These are phyloP conservation scores for Apaloderma vittatum DNA, from an alignment of 2,113 vertebrate species.

Conservation along the genomic window DNA sequence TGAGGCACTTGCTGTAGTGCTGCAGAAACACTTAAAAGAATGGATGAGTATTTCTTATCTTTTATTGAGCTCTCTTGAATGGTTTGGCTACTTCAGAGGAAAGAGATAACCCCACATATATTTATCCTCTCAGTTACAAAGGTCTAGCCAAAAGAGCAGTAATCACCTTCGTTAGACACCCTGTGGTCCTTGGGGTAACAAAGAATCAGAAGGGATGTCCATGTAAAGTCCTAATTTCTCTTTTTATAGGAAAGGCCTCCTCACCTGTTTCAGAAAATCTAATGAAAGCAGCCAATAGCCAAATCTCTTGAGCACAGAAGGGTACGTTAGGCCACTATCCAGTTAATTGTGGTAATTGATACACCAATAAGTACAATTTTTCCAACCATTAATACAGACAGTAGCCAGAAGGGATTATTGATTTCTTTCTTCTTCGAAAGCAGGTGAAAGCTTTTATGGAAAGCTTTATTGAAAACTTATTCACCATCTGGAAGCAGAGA, in stretches of 20 bases:
- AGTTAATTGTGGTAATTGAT: background rate
- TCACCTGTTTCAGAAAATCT: background rate
- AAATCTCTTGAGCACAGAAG: background rate
- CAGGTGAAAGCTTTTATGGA: background rate
- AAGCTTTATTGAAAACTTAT: background rate
- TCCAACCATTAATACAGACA: background rate
- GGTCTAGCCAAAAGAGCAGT: fast-evolving
- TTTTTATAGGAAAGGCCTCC: background rate
- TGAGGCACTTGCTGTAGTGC: background rate
- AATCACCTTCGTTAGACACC: background rate
- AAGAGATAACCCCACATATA: background rate
- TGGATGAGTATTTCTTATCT: background rate
- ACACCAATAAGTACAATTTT: background rate
- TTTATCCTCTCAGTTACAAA: background rate
- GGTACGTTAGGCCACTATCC: background rate
- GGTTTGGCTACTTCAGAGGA: background rate
- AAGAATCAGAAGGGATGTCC: background rate
- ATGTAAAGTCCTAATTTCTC: background rate
- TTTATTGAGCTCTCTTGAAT: background rate
- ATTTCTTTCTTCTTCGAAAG: background rate
- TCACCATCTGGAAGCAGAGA: background rate
- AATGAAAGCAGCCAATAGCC: background rate
- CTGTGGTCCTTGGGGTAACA: background rate
- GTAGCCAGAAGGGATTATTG: background rate
- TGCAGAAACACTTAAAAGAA: background rate